Percentiles rank a stretch among this genome's conserved stretches.
Evolutionary conservation across 2,113 vertebrate genomes (phyloP).

Genomic region (Phyllostomus hastatus): DNA sequence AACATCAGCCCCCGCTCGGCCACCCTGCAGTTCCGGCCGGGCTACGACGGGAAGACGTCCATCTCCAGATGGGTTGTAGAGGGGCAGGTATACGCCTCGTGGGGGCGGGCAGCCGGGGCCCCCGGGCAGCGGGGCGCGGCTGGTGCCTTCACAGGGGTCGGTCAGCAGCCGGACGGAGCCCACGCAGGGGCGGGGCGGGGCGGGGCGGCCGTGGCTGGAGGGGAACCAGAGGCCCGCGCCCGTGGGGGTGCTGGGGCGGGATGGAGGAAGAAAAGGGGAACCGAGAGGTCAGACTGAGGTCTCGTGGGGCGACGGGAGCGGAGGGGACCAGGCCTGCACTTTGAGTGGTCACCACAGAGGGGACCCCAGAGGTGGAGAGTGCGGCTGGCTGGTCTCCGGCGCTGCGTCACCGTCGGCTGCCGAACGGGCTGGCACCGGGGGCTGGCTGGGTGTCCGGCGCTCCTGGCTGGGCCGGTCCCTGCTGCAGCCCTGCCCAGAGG

Average conservation of each 20-base stretch:
- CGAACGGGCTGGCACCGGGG: background rate
- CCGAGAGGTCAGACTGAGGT: rapidly evolving
- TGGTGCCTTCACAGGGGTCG: rapidly evolving
- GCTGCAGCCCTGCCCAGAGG: background rate
- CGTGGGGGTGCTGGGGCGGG: rapidly evolving
- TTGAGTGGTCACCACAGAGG: background rate
- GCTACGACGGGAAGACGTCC: constrained; percentile 91
- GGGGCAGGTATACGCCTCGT: constrained; percentile 83
- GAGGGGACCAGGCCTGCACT: rapidly evolving
- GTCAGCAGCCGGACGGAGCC: rapidly evolving
- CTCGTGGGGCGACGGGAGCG: rapidly evolving
- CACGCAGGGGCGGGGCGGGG: background rate
- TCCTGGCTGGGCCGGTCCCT: rapidly evolving
- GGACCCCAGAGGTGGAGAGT: background rate
- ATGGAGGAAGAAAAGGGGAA: background rate
- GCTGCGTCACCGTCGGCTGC: rapidly evolving
- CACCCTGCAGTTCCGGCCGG: constrained; percentile 89
- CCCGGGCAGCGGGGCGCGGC: rapidly evolving
- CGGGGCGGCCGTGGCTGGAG: background rate
- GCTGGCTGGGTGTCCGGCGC: rapidly evolving
- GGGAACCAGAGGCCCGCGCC: background rate
- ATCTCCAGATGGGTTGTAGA: constrained; percentile 92
- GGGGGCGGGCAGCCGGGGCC: rapidly evolving
- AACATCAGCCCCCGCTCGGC: constrained; percentile 94
- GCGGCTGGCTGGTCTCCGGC: background rate